Conservation (phyloP, 2,113 vertebrate genomes). For the Rhodinocichla rosea region DNA sequence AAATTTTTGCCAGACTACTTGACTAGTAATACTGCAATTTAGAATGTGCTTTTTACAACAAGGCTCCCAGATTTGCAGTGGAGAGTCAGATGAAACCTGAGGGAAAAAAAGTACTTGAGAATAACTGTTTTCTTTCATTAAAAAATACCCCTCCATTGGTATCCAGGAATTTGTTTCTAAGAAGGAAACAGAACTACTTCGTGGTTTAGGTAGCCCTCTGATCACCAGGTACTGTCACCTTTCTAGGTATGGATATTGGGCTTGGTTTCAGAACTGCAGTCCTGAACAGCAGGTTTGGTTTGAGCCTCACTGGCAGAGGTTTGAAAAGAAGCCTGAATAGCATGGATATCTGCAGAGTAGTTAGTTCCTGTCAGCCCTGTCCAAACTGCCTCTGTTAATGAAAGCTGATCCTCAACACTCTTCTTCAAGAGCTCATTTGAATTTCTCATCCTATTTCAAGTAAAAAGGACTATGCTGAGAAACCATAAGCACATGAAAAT, state of each 20-base stretch:
- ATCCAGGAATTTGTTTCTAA: background rate
- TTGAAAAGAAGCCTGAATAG: background rate
- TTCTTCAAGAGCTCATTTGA: conserved; percentile 8
- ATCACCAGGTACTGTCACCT: background rate
- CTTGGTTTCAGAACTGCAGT: background rate
- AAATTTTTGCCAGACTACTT: background rate
- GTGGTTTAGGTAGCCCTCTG: background rate
- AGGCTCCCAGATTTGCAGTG: background rate
- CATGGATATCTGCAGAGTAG: background rate
- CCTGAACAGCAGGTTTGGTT: conserved; percentile 6
- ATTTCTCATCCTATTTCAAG: background rate
- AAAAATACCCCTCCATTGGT: background rate
- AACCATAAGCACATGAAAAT: background rate
- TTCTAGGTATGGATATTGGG: background rate
- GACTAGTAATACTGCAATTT: background rate
- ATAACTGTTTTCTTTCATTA: background rate
- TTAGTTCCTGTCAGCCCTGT: background rate
- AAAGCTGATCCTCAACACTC: conserved; percentile 45
- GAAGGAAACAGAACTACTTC: background rate
- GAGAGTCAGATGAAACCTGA: background rate
- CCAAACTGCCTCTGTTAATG: background rate
- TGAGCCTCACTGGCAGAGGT: background rate
- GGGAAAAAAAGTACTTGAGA: background rate
- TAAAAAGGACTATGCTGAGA: background rate
- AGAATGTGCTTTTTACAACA: background rate